These are phyloP conservation scores for Corvus moneduloides DNA, from an alignment of 2,113 vertebrate species.

Conservation along the genomic window DNA sequence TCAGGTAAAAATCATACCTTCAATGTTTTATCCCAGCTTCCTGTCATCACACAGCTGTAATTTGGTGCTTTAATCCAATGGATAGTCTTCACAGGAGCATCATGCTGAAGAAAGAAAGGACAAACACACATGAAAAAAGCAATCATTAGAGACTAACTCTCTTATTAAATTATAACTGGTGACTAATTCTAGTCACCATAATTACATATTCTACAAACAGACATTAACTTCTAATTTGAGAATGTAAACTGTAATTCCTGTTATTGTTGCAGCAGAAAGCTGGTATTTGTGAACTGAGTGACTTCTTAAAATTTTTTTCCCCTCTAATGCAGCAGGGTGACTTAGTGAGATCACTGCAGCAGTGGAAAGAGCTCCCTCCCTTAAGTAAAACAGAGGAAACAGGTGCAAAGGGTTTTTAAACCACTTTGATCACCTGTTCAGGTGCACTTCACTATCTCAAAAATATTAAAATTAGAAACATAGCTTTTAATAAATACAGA, in stretches of 20 bases:
- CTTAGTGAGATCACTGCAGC: not conserved
- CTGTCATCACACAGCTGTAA: constrained; percentile 97
- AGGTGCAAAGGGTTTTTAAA: not conserved
- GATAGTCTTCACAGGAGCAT: constrained; percentile 93
- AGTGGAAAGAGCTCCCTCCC: not conserved
- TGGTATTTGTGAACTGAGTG: not conserved
- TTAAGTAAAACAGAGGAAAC: not conserved
- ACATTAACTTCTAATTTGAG: not conserved
- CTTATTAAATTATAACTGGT: not conserved
- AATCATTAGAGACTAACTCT: not conserved
- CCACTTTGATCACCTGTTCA: not conserved
- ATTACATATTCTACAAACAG: not conserved
- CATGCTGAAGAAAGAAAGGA: constrained; percentile 78
- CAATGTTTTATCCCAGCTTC: constrained; percentile 98
- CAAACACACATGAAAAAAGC: not conserved
- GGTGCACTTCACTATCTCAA: not conserved
- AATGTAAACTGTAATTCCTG: not conserved
- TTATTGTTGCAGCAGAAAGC: not conserved
- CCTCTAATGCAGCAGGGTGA: not conserved
- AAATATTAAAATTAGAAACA: not conserved
- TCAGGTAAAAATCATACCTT: constrained; percentile 75
- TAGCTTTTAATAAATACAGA: not conserved
- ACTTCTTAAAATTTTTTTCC: accelerated
- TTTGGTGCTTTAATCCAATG: constrained; percentile 99
- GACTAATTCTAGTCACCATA: not conserved